These are phyloP conservation scores for Phasia obesa DNA, from an alignment of 2,888 invertebrate genomes.

Conservation along the genomic window DNA sequence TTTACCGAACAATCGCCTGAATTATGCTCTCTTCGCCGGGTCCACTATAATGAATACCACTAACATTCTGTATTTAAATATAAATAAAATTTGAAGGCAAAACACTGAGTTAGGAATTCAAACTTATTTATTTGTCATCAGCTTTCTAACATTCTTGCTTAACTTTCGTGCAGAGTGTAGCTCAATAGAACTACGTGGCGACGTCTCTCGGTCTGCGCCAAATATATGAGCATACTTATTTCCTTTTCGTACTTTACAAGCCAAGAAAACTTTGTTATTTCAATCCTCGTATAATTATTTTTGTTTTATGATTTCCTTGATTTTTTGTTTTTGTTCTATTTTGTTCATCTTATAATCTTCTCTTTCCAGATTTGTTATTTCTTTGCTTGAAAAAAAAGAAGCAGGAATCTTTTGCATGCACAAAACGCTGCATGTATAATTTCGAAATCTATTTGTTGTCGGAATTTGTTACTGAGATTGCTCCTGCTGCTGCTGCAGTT, in stretches of 20 bases:
- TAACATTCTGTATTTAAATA: too few species aligned
- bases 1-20: too few species aligned
- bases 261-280: neutral
- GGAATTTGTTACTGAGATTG: constrained; percentile 22
- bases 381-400: neutral
- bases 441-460: constrained; percentile 53
- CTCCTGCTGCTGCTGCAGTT: constrained; percentile 46
- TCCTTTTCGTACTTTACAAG: neutral
- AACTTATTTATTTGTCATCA: too few species aligned
- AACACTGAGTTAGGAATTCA: too few species aligned
- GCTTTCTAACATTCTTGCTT: neutral
- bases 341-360: constrained; percentile 9
- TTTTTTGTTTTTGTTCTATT: constrained; percentile 6
- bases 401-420: constrained; percentile 52
- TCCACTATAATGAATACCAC: too few species aligned
- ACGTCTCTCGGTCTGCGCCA: constrained; percentile 51
- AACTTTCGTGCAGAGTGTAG: neutral
- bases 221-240: neutral
- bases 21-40: too few species aligned
- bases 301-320: too few species aligned
- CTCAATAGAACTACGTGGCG: neutral
- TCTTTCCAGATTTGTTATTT: constrained; percentile 8
- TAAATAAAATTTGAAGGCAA: too few species aligned
- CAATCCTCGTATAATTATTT: too few species aligned
- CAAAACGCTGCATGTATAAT: constrained; percentile 42